Evolutionary conservation across 2,888 invertebrate genomes (phyloP).

Genomic region (Polydrusus pterygomalis): DNA sequence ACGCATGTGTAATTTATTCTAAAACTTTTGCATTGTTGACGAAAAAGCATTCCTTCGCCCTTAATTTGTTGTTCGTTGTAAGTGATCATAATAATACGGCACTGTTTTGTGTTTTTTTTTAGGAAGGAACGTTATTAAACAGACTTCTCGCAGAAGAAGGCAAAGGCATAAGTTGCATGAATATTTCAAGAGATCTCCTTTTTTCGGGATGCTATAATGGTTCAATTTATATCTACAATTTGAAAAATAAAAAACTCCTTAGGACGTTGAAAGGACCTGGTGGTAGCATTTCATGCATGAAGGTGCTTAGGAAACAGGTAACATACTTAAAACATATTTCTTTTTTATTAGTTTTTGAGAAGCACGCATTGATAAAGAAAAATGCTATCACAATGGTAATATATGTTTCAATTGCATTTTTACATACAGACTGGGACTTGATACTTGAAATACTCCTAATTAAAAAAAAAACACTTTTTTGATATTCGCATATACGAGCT

Average conservation of each 20-base stretch:
- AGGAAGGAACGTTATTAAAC: constrained; percentile 79
- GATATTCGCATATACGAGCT: too few species aligned
- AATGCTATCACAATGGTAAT: too few species aligned
- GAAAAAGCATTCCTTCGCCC: too few species aligned
- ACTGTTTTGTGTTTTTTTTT: constrained; percentile 53
- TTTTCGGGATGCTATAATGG: constrained; percentile 87
- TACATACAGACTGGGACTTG: too few species aligned
- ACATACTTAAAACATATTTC: constrained; percentile 17
- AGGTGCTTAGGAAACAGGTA: constrained; percentile 80
- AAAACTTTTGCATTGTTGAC: too few species aligned
- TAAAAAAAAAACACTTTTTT: too few species aligned
- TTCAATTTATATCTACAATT: constrained; percentile 82
- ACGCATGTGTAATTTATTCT: too few species aligned
- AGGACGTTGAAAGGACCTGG: constrained; percentile 82
- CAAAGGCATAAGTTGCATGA: constrained; percentile 84
- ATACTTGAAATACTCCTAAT: too few species aligned
- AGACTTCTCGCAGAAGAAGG: constrained; percentile 62
- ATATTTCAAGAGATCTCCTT: constrained; percentile 77
- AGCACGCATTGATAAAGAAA: too few species aligned
- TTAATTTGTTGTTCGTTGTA: too few species aligned
- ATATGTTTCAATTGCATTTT: too few species aligned
- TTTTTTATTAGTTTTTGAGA: too few species aligned
- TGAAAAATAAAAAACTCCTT: constrained; percentile 73
- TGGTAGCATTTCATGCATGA: constrained; percentile 82
- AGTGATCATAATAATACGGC: neutral